phyloP scores from a whole-genome alignment of 2,888 invertebrate genomes.

The Nesidiocoris tenuis region DNA sequence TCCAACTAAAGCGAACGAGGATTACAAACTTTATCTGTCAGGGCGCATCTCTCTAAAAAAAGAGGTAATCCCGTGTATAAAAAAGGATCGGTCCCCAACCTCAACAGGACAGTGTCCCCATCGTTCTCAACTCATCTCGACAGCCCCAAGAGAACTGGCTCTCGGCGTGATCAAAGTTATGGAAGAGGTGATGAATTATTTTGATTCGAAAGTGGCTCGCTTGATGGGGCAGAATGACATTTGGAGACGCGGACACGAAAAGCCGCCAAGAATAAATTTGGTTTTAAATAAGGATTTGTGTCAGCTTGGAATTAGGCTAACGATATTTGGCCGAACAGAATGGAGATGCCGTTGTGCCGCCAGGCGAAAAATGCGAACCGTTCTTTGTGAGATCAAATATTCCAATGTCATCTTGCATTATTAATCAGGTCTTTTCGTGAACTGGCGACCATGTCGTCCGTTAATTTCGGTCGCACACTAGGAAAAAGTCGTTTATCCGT shows the following conservation, averaged over 20 bases:
- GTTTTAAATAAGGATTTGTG: constrained; percentile 33
- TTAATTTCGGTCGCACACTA: too few species aligned
- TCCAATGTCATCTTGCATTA: background rate
- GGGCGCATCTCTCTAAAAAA: constrained; percentile 22
- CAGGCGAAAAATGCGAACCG: background rate
- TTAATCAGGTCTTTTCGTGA: too few species aligned
- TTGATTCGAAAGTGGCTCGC: constrained; percentile 30
- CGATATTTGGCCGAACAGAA: constrained; percentile 17
- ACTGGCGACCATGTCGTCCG: too few species aligned
- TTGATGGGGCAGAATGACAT: constrained; percentile 30
- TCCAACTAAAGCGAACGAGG: constrained; percentile 28
- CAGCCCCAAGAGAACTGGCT: background rate
- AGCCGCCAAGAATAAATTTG: constrained; percentile 34
- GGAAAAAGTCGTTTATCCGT: too few species aligned
- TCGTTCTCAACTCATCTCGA: background rate
- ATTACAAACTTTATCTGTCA: constrained; percentile 38
- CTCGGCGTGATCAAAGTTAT: constrained; percentile 18
- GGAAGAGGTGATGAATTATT: constrained; percentile 37
- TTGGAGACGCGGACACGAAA: constrained; percentile 25
- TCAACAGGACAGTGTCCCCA: background rate
- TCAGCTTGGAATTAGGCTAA: constrained; percentile 2
- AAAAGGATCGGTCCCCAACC: background rate
- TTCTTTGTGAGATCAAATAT: background rate
- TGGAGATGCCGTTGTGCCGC: background rate
- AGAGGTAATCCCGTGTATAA: constrained; percentile 26